Base-by-base conservation (phyloP, 2,888 invertebrate genomes). In the Hyalella azteca region DNA sequence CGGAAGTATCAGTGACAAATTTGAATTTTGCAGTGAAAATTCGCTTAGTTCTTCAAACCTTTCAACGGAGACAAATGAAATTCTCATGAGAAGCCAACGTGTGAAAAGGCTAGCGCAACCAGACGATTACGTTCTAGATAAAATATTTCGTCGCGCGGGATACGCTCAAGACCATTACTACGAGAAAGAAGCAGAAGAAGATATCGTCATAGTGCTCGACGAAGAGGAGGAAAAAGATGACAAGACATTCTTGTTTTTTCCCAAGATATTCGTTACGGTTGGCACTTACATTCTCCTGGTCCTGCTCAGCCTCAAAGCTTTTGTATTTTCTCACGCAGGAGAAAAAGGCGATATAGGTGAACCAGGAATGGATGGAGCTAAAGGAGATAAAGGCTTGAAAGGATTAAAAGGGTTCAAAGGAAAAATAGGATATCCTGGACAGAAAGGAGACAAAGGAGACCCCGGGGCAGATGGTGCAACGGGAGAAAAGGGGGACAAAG, bases 351-450 rank as follows among this genome's bases (percentile, higher is more conserved):
- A 66, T 29, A 66, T 13, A 36, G 66, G 66, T 32, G 36, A 36
- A 36, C 66, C 66, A 36, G 66, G 66, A 66, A 36, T 36, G 66
- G 66, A 66, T 66, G 66, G 66, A 9, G 66, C 13, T 7, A 66
- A 66, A 66, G 66, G 66, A 2, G 66, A 66, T 66, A 66, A 66
- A 66, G 66, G 66, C 19, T 29, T 66, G 19, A 66, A 66, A 36
- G 66, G 66, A 32, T 36, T 66, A n/a, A 22, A 32, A 15, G 66
- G 66, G 36, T 36, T 1, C 19, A 66, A 66, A 36, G 66, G 66
- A 9, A 66, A 66, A 66, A 19, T 5, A 15, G 66, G 66, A 4
- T 66, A 19, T 36, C 66, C 66, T 19, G 66, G 66, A 36, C 39
- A 7, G n/a, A 66, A 66, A 36, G 66, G 66, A 0, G 66, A 66